These are phyloP conservation scores for Platycheirus rosarum DNA, from an alignment of 2,888 invertebrate species.

Conservation along the genomic window DNA sequence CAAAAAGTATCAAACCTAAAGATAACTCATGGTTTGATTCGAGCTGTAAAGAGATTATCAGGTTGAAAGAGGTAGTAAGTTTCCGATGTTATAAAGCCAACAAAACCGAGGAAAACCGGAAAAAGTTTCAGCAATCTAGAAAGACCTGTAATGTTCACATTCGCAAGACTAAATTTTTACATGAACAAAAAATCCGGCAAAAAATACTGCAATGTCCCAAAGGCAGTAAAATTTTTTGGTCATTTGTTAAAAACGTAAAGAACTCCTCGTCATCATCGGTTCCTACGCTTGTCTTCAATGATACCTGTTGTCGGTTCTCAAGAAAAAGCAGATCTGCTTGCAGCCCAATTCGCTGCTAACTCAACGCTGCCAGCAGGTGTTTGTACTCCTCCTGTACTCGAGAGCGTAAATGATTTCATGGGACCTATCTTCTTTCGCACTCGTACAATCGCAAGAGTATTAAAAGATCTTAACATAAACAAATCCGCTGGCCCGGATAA, in stretches of 20 bases:
- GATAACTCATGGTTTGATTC: constrained; percentile 1
- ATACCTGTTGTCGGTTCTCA: neutral
- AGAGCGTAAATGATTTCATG: neutral
- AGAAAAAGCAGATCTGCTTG: neutral
- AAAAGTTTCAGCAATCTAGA: constrained; percentile 1
- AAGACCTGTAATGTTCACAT: neutral
- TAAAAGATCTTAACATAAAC: too few species aligned
- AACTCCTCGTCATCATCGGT: neutral
- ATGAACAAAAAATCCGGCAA: constrained; percentile 7
- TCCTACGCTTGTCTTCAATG: neutral
- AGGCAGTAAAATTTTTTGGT: constrained; percentile 1
- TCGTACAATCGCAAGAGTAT: neutral
- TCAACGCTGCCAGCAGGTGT: neutral
- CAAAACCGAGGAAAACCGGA: constrained; percentile 13
- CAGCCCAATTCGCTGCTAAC: neutral
- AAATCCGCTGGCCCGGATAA: too few species aligned
- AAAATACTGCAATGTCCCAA: constrained; percentile 24
- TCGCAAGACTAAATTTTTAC: neutral
- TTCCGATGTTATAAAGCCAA: constrained; percentile 3
- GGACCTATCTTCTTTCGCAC: neutral
- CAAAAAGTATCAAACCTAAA: constrained; percentile 20
- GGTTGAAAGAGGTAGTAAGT: neutral
- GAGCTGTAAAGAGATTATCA: constrained; percentile 21
- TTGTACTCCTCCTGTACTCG: neutral
- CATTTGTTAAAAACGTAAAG: neutral